Evolutionary conservation across 2,113 vertebrate species (phyloP).

Genomic region (Polypterus bichir): DNA sequence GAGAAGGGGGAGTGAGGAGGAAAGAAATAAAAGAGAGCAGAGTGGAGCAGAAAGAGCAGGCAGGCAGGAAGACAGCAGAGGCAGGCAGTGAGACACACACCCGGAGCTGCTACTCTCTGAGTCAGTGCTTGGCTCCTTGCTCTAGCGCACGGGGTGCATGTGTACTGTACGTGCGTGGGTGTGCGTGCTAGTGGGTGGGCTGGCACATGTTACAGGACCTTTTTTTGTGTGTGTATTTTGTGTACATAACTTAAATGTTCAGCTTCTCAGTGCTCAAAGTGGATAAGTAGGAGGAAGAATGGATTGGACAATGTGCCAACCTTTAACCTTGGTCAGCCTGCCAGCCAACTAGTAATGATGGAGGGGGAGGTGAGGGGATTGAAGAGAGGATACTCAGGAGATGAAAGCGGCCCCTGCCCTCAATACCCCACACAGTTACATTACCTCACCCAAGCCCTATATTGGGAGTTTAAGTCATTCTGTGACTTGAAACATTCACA

Average conservation of each 20-base stretch:
- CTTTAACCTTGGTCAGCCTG: conserved; percentile 3
- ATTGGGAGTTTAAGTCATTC: neutral
- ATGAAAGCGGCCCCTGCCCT: neutral
- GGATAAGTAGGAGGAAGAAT: neutral
- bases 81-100: conserved; percentile 4
- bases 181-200: conserved; percentile 17
- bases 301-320: neutral
- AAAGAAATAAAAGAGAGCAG: conserved; percentile 25
- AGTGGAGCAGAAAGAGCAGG: conserved; percentile 13
- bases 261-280: neutral
- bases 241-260: conserved; percentile 2
- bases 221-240: neutral
- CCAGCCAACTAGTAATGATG: neutral
- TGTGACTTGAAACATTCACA: too few species aligned
- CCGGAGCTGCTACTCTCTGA: conserved; percentile 25
- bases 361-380: neutral
- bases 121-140: conserved; percentile 36
- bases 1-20: conserved; percentile 11
- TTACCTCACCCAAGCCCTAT: neutral
- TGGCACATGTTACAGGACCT: neutral
- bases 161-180: conserved; percentile 22
- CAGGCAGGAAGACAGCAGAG: neutral
- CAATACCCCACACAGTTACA: neutral
- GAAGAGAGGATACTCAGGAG: neutral
- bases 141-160: conserved; percentile 23